Evolutionary conservation across 2,888 invertebrate genomes (phyloP).

Genomic region (Tenodera sinensis): DNA sequence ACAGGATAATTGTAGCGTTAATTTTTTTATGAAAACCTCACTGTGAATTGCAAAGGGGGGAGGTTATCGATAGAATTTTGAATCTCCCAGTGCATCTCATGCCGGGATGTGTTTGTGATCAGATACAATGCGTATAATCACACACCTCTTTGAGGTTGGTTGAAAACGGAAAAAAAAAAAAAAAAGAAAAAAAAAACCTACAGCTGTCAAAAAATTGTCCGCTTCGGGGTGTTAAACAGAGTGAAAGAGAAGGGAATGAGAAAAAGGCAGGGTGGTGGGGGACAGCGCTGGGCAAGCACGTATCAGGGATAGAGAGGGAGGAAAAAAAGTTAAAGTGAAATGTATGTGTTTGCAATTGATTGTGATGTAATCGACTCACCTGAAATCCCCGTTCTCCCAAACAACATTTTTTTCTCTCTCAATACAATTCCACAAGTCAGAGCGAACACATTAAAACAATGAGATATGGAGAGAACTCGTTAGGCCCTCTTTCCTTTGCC

Average conservation of each 20-base stretch:
- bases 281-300: not conserved
- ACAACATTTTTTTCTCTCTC: constrained; percentile 7
- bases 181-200: constrained; percentile 9
- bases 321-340: not conserved
- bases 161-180: constrained; percentile 18
- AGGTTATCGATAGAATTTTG: not conserved
- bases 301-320: not conserved
- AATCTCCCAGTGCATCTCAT: not conserved
- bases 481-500: not conserved
- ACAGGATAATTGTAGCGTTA: not conserved
- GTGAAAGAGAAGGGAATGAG: constrained; percentile 8
- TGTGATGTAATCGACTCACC: constrained; percentile 16
- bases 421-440: not conserved
- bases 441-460: not conserved
- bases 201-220: constrained; percentile 26
- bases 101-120: not conserved
- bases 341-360: constrained; percentile 7
- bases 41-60: not conserved
- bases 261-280: not conserved
- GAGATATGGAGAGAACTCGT: not conserved
- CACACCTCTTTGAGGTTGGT: constrained; percentile 22
- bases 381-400: not conserved
- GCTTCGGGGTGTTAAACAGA: constrained; percentile 13
- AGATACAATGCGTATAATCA: not conserved
- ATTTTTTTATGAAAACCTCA: not conserved